Base-by-base conservation (phyloP, 2,888 invertebrate species). In the Calameuta filiformis region DNA sequence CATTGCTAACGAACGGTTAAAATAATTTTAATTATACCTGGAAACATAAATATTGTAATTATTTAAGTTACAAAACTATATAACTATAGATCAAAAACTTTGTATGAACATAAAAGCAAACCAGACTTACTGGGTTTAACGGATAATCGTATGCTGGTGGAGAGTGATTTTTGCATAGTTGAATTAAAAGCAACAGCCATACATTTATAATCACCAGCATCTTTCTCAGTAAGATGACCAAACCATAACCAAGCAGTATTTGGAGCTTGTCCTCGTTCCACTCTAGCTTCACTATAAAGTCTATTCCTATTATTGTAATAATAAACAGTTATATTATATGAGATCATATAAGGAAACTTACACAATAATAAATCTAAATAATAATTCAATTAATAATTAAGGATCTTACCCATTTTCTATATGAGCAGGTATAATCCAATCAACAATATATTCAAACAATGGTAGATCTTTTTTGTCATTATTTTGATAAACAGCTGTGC, bases 121-220 rank as follows among this genome's bases (percentile, higher is more conserved):
- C 30, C 23, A 75, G 23, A 83, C 86, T 85, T 77, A 87, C 87
- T 85, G 79, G 80, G 86, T 77, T 87, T 87, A 11, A 87, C 87
- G 35, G 84, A 83, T 37, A 87, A 80, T 75, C 81, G 79, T 74
- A 87, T 81, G 23, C 75, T 78, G 23, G 80, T 77, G 11, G 83
- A 82, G 23, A 85, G 76, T 35, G 79, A 74, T n/a, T 75, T 77
- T 71, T 82, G 80, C 4, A 75, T 80, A 30, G 35, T 71, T 1
- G 78, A 71, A 23, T 82, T 82, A 11, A 74, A 76, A 11, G 82
- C 79, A 35, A 82, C 77, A 23, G 86, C 87, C 56, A 80, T 83
- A 76, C 88, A 88, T 34, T 80, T 86, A 76, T 88, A 88, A 81
- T 87, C 85, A 1, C 88, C 88, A 12, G 83, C 83, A 75, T 88